Evolutionary conservation across 1,140 invertebrate genomes (phyloP), one percentile per base, ranked within the genome.

Genomic region (Latrodectus geometricus): DNA sequence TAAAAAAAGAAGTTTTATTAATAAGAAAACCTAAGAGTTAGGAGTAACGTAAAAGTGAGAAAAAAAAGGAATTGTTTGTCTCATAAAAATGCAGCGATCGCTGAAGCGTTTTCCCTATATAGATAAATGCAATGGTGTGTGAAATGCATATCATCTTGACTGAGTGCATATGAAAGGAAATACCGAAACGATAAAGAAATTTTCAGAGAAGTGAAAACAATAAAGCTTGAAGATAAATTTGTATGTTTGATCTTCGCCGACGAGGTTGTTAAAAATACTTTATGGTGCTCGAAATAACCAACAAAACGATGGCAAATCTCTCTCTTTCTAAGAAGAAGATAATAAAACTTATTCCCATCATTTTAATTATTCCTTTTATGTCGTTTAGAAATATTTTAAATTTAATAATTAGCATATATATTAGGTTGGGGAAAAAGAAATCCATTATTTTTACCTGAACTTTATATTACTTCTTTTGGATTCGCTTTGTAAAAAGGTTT

Each of bases 101-200:
- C 12, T n/a, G n/a, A 73, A 48, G 70, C 70, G 70, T 73, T 49
- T 35, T 35, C 14, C 54, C 12, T 73, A 49, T 75, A 80, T 70
- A 72, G 50, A 17, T 54, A 80, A 69, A 80, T 8, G n/a, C 50
- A 80, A 80, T 80, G 78, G 35, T 17, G 78, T 61, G 50, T 54
- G 78, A 80, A 80, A 80, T 80, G 49, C 35, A 35, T 35, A 35
- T 35, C 35, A 3, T 35, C 35, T 5, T 35, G 35, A 35, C 35
- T 35, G 35, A 35, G 35, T 35, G 35, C 35, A 35, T 35, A 35
- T 35, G 35, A 35, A 35, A 35, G 35, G 35, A 35, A 35, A 35
- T 35, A 35, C 35, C 35, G 35, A 35, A 35, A 35, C 35, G 35
- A 35, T 35, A 35, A 35, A 35, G 35, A 61, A 48, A 9, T 49